Evolutionary conservation across 2,888 invertebrate genomes (phyloP).

Genomic region (Helobdella robusta): DNA sequence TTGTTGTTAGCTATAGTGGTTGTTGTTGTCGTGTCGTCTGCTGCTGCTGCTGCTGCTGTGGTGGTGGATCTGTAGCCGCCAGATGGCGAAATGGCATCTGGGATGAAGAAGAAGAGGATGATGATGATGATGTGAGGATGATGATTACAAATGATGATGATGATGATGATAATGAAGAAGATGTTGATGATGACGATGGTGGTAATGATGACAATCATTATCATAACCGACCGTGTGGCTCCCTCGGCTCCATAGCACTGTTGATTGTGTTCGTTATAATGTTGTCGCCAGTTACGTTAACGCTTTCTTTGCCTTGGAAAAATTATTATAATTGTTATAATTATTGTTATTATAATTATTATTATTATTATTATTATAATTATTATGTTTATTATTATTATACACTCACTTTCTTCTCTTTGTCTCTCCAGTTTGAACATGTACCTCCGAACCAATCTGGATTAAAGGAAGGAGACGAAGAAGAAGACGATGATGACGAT

Average conservation of each 20-base stretch:
- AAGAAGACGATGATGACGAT: too few relatives aligned
- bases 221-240: not conserved
- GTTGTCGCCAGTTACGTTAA: slow-evolving; percentile 26
- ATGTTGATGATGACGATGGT: not conserved
- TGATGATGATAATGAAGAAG: not conserved
- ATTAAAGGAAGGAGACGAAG: too few relatives aligned
- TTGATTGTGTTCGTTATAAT: slow-evolving; percentile 25
- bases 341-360: not conserved
- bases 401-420: slow-evolving; percentile 42
- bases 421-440: slow-evolving; percentile 48
- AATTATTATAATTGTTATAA: not conserved
- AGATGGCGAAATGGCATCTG: slow-evolving; percentile 24
- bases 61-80: slow-evolving; percentile 28
- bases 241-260: slow-evolving; percentile 15
- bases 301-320: slow-evolving; percentile 27
- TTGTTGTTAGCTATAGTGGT: not conserved
- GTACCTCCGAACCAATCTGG: slow-evolving; percentile 46
- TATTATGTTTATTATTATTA: not conserved
- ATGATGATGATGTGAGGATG: not conserved
- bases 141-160: not conserved
- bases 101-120: not conserved
- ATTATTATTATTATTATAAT: not conserved
- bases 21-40: too few relatives aligned
- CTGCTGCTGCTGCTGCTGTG: too few relatives aligned
- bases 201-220: not conserved